A percentile compares a stretch with the other conserved stretches of the same genome.
Evolutionary conservation across 2,888 invertebrate species (phyloP).

Genomic region (Prosapia bicincta): DNA sequence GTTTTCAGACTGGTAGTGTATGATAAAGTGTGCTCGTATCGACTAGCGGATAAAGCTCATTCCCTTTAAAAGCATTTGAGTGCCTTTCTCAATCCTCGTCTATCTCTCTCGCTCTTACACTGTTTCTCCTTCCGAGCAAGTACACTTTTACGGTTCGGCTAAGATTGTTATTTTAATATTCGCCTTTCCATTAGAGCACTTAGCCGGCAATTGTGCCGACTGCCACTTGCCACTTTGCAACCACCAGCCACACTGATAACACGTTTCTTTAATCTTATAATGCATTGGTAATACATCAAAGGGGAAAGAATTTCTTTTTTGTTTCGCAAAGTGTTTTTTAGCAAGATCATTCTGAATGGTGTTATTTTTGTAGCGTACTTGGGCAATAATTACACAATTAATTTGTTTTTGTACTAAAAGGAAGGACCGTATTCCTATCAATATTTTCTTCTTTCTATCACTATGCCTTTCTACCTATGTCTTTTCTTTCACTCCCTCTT

Average conservation of each 20-base stretch:
- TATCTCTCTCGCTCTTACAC: conserved; percentile 28
- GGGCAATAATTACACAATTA: too few relatives aligned
- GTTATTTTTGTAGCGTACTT: too few relatives aligned
- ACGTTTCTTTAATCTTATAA: conserved; percentile 2
- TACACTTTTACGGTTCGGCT: neutral
- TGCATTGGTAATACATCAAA: neutral
- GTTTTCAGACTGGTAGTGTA: neutral
- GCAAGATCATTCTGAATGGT: too few relatives aligned
- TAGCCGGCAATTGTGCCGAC: neutral
- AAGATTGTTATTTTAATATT: conserved; percentile 2
- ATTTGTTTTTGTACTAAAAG: too few relatives aligned
- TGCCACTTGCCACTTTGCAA: neutral
- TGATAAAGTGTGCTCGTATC: conserved; percentile 10
- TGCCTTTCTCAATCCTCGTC: conserved; percentile 29
- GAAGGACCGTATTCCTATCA: too few relatives aligned
- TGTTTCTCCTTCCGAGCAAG: conserved; percentile 22
- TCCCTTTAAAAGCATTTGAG: conserved; percentile 32
- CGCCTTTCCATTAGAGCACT: neutral
- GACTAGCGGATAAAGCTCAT: conserved; percentile 31
- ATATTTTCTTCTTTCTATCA: too few relatives aligned
- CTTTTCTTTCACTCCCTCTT: too few relatives aligned
- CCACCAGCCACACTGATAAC: neutral
- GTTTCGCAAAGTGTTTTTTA: too few relatives aligned
- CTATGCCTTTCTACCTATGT: too few relatives aligned
- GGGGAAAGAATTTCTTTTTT: neutral